A percentile compares a stretch with the other conserved stretches of the same genome.
Evolutionary conservation across 2,888 invertebrate species (phyloP).

Genomic region (Euzophera pinguis): DNA sequence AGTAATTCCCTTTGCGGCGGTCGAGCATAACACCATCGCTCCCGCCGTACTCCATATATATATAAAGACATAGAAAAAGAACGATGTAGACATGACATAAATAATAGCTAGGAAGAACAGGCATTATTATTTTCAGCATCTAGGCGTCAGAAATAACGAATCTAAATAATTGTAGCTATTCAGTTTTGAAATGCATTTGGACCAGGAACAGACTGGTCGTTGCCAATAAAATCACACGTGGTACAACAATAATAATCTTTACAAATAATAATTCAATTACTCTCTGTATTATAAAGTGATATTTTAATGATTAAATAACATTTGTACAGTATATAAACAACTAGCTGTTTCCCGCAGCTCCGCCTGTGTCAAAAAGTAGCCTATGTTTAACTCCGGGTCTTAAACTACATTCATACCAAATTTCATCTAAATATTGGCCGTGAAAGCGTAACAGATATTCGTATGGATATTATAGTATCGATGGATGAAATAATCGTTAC

Average conservation of each 20-base stretch:
- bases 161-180: not conserved
- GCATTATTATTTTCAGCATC: not conserved
- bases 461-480: not conserved
- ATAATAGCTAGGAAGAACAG: not conserved
- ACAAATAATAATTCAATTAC: not conserved
- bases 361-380: too few relatives aligned
- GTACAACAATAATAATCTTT: not conserved
- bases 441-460: too few relatives aligned
- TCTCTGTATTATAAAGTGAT: not conserved
- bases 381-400: too few relatives aligned
- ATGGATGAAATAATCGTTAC: not conserved
- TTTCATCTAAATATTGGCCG: too few relatives aligned
- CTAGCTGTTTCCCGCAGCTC: too few relatives aligned
- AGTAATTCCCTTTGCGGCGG: too few relatives aligned
- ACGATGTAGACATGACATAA: too few relatives aligned
- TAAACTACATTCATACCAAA: too few relatives aligned
- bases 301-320: not conserved
- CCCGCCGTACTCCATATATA: too few relatives aligned
- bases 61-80: too few relatives aligned
- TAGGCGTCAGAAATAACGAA: not conserved
- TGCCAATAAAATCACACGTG: constrained; percentile 18
- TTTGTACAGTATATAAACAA: not conserved
- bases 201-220: not conserved
- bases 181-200: not conserved
- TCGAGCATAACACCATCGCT: too few relatives aligned